Percentiles rank a stretch among this genome's conserved stretches.
phyloP scores from a whole-genome alignment of 2,113 vertebrate species.

The Ranitomeya imitator region DNA sequence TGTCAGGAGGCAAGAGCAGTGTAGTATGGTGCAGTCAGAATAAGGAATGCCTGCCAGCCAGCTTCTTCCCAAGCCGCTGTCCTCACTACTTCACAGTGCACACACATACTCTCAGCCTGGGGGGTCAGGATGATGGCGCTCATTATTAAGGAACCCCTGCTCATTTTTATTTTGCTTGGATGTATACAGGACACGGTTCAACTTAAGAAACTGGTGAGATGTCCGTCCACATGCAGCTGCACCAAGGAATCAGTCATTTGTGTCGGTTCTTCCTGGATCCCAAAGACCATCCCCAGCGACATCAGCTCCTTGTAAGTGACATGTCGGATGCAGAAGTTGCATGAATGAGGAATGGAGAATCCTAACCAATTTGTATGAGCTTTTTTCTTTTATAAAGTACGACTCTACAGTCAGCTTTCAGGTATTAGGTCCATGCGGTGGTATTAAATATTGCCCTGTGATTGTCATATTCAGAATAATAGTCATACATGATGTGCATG shows the following conservation, averaged over 20 bases:
- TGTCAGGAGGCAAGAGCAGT: slow-evolving; percentile 83
- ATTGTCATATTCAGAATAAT: neutral
- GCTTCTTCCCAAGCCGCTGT: slow-evolving; percentile 34
- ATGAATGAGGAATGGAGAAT: slow-evolving; percentile 1
- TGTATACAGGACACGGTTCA: slow-evolving; percentile 64
- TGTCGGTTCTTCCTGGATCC: slow-evolving; percentile 85
- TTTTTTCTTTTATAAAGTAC: neutral
- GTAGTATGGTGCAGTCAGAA: slow-evolving; percentile 74
- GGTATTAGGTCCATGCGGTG: neutral
- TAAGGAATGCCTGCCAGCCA: slow-evolving; percentile 53
- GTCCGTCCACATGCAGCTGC: slow-evolving; percentile 89
- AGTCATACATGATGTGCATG: neutral
- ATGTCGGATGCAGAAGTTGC: slow-evolving; percentile 16
- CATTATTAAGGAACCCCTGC: slow-evolving; percentile 57
- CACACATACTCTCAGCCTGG: slow-evolving; percentile 61
- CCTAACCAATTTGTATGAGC: neutral
- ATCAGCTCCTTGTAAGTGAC: slow-evolving; percentile 89
- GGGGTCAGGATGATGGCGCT: slow-evolving; percentile 74
- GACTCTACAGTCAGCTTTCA: neutral
- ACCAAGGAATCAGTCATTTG: slow-evolving; percentile 93
- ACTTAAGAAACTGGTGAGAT: slow-evolving; percentile 75
- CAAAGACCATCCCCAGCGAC: slow-evolving; percentile 81
- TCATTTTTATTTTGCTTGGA: slow-evolving; percentile 61
- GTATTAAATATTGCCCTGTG: slow-evolving; percentile 2
- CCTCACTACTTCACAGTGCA: slow-evolving; percentile 58